Evolutionary conservation across 1,140 invertebrate genomes (phyloP).

Genomic region (Chironomus striatipennis): DNA sequence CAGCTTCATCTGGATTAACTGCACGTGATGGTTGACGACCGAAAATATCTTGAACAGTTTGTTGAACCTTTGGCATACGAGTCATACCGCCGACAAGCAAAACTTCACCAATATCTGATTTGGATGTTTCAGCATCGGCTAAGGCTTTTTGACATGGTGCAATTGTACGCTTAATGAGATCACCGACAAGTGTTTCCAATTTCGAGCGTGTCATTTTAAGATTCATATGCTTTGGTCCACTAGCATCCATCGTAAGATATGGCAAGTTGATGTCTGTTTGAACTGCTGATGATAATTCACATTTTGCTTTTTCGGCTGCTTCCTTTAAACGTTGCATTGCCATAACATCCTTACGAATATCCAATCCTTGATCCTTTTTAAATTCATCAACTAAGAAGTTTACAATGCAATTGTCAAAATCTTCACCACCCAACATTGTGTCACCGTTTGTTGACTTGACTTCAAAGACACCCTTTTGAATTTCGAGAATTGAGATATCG

Average conservation of each 20-base stretch:
- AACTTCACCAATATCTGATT: conserved; percentile 94
- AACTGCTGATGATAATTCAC: conserved; percentile 89
- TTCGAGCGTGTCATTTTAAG: conserved; percentile 89
- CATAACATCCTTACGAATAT: conserved; percentile 94
- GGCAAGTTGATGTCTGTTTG: conserved; percentile 99
- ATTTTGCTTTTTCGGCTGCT: conserved; percentile 98
- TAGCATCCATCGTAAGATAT: conserved; percentile 94
- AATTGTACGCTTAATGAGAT: conserved; percentile 91
- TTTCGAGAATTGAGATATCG: conserved; percentile 94
- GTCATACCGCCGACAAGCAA: conserved; percentile 98
- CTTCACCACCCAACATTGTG: conserved; percentile 91
- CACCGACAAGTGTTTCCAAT: conserved; percentile 86
- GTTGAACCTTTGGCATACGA: conserved; percentile 96
- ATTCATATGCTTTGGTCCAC: conserved; percentile 99
- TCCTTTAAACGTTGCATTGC: conserved; percentile 98
- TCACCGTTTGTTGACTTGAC: conserved; percentile 97
- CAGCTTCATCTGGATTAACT: conserved; percentile 97
- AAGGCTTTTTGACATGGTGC: conserved; percentile 94
- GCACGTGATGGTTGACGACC: conserved; percentile 82
- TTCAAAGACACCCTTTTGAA: conserved; percentile 95
- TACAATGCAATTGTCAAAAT: conserved; percentile 94
- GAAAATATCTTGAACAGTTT: conserved; percentile 90
- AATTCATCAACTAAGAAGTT: conserved; percentile 89
- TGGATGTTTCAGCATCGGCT: conserved; percentile 90
- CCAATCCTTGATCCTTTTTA: conserved; percentile 94